Percentiles rank a stretch among this genome's conserved stretches.
These are phyloP conservation scores for Drosophila eohydei DNA, from an alignment of 2,888 invertebrate genomes.

Conservation along the genomic window DNA sequence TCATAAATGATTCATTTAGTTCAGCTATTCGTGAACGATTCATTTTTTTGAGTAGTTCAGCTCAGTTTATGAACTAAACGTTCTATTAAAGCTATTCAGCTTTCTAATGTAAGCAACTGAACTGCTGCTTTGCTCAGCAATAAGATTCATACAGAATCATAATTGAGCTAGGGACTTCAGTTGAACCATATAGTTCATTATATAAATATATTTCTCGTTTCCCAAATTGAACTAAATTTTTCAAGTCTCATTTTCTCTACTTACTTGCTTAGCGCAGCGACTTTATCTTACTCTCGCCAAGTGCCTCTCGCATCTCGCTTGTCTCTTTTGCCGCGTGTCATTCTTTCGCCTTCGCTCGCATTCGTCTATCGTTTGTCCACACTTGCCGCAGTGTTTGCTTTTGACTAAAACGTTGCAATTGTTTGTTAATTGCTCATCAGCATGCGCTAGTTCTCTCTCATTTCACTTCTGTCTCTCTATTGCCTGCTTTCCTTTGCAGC, in stretches of 20 bases:
- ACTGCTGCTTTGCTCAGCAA: too few relatives aligned
- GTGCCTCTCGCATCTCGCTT: constrained; percentile 5
- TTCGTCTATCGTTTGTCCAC: constrained; percentile 27
- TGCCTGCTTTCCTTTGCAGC: constrained; percentile 13
- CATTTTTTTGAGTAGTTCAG: too few relatives aligned
- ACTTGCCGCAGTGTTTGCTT: constrained; percentile 54
- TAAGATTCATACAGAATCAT: too few relatives aligned
- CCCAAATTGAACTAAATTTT: too few relatives aligned
- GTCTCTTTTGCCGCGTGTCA: constrained; percentile 22
- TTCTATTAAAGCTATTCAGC: too few relatives aligned
- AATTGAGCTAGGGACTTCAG: background rate
- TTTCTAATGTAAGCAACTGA: too few relatives aligned
- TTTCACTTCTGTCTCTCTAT: too few relatives aligned
- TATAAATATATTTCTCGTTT: too few relatives aligned
- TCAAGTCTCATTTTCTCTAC: background rate
- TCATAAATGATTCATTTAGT: too few relatives aligned
- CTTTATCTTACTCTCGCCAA: background rate
- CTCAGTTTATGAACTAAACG: too few relatives aligned
- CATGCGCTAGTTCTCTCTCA: constrained; percentile 13
- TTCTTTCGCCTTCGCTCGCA: constrained; percentile 20
- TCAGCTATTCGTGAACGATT: too few relatives aligned
- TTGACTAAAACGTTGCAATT: constrained; percentile 67
- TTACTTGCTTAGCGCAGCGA: constrained; percentile 2
- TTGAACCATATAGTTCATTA: background rate
- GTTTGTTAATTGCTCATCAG: constrained; percentile 79